Evolutionary conservation across 2,113 vertebrate species (phyloP), one percentile per base, ranked within the genome.

Genomic region (Alligator sinensis): DNA sequence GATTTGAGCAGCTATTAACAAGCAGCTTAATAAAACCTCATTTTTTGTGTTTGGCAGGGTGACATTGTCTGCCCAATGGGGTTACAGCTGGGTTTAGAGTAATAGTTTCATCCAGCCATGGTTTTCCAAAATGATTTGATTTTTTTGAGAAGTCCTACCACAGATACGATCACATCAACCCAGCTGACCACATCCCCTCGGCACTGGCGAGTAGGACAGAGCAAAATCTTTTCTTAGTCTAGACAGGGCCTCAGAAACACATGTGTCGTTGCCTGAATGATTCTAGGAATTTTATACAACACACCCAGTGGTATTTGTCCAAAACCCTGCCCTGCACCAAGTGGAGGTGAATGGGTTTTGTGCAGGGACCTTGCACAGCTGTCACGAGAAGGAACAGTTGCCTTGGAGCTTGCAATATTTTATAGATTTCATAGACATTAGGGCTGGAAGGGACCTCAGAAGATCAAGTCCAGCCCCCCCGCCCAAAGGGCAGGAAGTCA

Each of bases 281-380:
- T 62, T 86, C 87, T 2, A 11, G 86, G 86, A 7, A 17, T 81
- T 28, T 83, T 4, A 12, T 2, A 3, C 1, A 3, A 28, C 6
- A 1, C 18, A 0, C 3, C 28, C 0, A 0, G 16, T 5, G 66
- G 2, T 0, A 0, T 90, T 54, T 77, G 70, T 1, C 34, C 9
- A 2, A 14, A 22, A 74, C 77, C 55, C 9, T 27, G 17, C 17
- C 68, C 66, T 7, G 11, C 2, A 58, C 66, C 2, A 0, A 19
- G 38, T 59, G 4, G 82, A 16, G 61, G 74, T 34, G 1, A 11
- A 0, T 1, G 66, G 47, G 57, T 1, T 47, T 68, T 64, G 72
- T n/a, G 3, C 1, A 0, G 16, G 2, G 77, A 4, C 47, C 6
- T 21, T 6, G 15, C 6, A 30, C 28, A 30, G 12, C 1, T 17